Conservation (phyloP, 2,797 vertebrate species). For the Scyliorhinus canicula region DNA sequence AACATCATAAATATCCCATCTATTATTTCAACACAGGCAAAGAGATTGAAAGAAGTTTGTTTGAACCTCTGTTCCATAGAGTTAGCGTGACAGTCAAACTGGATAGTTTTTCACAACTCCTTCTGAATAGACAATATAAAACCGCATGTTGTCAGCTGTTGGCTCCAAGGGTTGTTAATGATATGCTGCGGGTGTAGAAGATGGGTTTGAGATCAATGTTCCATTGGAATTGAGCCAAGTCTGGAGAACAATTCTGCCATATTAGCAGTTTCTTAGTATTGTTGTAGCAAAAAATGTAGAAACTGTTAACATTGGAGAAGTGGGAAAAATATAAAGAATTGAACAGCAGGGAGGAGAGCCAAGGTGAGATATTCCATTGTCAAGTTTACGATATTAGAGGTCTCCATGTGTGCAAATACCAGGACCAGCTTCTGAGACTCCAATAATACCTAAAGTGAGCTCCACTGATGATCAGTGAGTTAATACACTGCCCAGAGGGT, state of each 20-base stretch:
- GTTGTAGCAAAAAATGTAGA: not conserved
- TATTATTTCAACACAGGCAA: not conserved
- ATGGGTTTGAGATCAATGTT: not conserved
- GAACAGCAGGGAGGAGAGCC: not conserved
- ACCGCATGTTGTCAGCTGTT: not conserved
- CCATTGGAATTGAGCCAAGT: not conserved
- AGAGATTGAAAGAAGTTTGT: not conserved
- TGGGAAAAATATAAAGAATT: not conserved
- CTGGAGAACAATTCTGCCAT: not conserved
- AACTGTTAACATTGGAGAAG: not conserved
- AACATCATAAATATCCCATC: not conserved
- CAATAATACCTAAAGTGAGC: not conserved
- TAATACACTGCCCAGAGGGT: not conserved
- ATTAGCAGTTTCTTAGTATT: not conserved
- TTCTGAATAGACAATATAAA: not conserved
- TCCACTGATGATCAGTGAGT: not conserved
- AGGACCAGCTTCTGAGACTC: not conserved
- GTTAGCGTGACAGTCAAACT: not conserved
- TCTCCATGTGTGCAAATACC: not conserved
- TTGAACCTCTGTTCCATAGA: not conserved
- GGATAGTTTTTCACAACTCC: not conserved
- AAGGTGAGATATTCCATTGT: not conserved
- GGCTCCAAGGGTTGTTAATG: not conserved
- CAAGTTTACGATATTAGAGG: not conserved
- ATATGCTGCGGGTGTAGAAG: not conserved